These are phyloP conservation scores for Helicoverpa zea DNA, from an alignment of 1,140 invertebrate genomes.

Conservation along the genomic window DNA sequence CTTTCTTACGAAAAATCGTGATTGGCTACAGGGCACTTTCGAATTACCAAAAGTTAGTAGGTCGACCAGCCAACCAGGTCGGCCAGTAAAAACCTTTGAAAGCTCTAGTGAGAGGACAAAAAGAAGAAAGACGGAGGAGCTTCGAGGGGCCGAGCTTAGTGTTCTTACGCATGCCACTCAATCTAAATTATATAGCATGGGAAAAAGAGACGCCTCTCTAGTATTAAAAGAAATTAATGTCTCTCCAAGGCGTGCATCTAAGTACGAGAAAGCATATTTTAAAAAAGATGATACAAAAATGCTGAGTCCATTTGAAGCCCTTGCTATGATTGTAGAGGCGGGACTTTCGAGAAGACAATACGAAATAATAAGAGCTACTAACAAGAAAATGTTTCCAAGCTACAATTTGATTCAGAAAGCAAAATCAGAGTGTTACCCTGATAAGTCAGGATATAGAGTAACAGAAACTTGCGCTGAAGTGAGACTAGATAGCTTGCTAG, in stretches of 20 bases:
- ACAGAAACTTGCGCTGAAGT: constrained; percentile 63
- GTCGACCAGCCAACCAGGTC: neutral
- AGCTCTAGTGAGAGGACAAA: neutral
- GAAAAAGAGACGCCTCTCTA: constrained; percentile 1
- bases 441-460: constrained; percentile 54
- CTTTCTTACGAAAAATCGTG: neutral
- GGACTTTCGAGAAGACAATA: constrained; percentile 59
- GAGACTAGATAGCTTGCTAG: constrained; percentile 59
- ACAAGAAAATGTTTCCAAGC: constrained; percentile 60
- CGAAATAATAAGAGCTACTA: constrained; percentile 58
- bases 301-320: neutral
- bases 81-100: neutral
- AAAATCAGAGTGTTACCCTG: constrained; percentile 64
- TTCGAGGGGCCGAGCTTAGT: neutral
- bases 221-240: neutral
- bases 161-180: constrained; percentile 1
- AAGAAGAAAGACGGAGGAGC: constrained; percentile 4
- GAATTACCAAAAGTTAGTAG: constrained; percentile 4
- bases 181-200: neutral
- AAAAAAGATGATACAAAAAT: neutral
- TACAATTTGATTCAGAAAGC: constrained; percentile 57
- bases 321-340: constrained; percentile 48
- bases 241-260: neutral
- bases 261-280: neutral
- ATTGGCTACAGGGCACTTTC: constrained; percentile 4